Evolutionary conservation across 2,797 vertebrate species (phyloP).

Genomic region (Hoplostethus mediterraneus): DNA sequence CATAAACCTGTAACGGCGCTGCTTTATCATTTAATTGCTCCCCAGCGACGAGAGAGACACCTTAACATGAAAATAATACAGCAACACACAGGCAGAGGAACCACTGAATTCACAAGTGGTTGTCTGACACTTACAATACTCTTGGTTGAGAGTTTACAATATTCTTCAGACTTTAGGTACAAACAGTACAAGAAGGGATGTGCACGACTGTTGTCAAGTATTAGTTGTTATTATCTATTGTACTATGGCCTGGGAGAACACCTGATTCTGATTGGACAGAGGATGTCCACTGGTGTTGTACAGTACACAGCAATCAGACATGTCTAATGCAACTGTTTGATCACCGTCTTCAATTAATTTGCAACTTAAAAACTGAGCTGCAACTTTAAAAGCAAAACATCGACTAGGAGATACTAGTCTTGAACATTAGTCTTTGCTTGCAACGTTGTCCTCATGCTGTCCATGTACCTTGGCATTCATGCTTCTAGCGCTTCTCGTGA

Average conservation of each 20-base stretch:
- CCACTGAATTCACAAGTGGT: conserved; percentile 65
- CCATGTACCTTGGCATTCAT: no score
- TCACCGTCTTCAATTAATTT: no score
- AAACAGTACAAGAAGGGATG: conserved; percentile 28
- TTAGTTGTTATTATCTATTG: conserved; percentile 21
- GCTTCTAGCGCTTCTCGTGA: no score
- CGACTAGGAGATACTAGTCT: no score
- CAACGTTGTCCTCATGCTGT: no score
- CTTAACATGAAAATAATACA: conserved; percentile 80
- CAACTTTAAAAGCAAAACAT: no score
- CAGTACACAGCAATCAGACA: no score
- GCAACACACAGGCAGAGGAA: conserved; percentile 63
- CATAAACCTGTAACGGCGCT: conserved; percentile 81
- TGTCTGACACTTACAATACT: conserved; percentile 52
- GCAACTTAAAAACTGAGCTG: no score
- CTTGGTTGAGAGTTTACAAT: conserved; percentile 49
- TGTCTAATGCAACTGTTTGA: no score
- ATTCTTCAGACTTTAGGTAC: conserved; percentile 24
- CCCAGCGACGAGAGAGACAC: conserved; percentile 74
- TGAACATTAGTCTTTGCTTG: neutral
- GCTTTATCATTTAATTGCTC: conserved; percentile 86
- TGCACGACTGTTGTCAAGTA: conserved; percentile 12
- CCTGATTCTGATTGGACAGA: neutral
- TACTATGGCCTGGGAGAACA: neutral
- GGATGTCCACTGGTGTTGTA: no score